Percentiles rank a stretch among this genome's conserved stretches.
These are phyloP conservation scores for Catagonus wagneri DNA, from an alignment of 2,113 vertebrate genomes.

Conservation along the genomic window DNA sequence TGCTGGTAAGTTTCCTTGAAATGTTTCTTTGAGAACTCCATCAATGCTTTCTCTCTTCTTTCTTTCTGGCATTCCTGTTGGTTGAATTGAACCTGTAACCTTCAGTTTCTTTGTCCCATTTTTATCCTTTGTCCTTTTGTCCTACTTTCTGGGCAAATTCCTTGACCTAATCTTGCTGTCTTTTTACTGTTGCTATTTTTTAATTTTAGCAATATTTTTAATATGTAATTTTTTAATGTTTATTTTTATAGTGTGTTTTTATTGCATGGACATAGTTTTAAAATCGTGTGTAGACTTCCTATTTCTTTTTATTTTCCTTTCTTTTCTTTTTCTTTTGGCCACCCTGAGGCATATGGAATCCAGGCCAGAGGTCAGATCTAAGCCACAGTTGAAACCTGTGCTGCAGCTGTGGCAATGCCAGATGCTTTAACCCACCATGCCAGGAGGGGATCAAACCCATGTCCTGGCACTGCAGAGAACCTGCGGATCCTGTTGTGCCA, in stretches of 20 bases:
- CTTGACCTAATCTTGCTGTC: not conserved
- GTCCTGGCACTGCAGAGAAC: too few species aligned
- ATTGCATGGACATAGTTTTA: not conserved
- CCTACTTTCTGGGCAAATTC: slow-evolving; percentile 23
- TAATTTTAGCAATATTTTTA: slow-evolving; percentile 45
- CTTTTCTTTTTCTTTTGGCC: too few species aligned
- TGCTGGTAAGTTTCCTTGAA: slow-evolving; percentile 30
- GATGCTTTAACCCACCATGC: too few species aligned
- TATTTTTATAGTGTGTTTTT: not conserved
- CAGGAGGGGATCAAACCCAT: too few species aligned
- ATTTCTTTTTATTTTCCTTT: too few species aligned
- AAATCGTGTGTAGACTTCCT: not conserved
- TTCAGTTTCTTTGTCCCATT: not conserved
- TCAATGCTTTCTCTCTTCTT: slow-evolving; percentile 25
- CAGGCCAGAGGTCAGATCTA: too few species aligned
- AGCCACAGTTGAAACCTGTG: too few species aligned
- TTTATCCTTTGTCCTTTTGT: slow-evolving; percentile 36
- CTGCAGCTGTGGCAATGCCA: too few species aligned
- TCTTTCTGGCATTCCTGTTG: not conserved
- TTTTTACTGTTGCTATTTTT: not conserved
- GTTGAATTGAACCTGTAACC: not conserved
- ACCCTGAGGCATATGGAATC: too few species aligned
- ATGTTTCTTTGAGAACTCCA: slow-evolving; percentile 20
- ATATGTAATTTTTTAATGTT: not conserved
- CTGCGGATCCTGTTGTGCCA: too few species aligned